Percentiles rank a stretch among this genome's conserved stretches.
phyloP scores from a whole-genome alignment of 2,113 vertebrate species.

The Hemiprocne comata region DNA sequence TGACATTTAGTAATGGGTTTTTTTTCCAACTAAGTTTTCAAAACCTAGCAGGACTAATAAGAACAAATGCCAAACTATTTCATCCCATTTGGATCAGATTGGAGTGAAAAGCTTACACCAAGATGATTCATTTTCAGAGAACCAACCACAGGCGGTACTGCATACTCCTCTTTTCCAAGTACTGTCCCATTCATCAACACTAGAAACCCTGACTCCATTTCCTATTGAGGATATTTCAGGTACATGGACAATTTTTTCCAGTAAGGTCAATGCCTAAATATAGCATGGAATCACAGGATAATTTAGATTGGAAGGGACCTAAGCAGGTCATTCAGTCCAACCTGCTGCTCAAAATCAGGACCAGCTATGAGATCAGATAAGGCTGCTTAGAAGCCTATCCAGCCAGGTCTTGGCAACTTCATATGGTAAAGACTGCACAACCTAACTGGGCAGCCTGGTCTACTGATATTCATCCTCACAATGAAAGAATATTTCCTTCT shows the following conservation, averaged over 20 bases:
- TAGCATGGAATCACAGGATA: not conserved
- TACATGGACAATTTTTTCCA: not conserved
- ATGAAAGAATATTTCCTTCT: not conserved
- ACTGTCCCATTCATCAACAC: not conserved
- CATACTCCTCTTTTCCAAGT: not conserved
- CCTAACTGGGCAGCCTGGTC: not conserved
- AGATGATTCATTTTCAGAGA: not conserved
- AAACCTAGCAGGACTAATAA: not conserved
- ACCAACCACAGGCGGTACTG: not conserved
- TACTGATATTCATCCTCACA: rapidly evolving
- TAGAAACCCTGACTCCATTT: not conserved
- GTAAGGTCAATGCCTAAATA: not conserved
- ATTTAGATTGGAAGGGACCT: not conserved
- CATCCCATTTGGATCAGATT: not conserved
- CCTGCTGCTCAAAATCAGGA: not conserved
- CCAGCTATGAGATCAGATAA: not conserved
- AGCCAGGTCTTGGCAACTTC: not conserved
- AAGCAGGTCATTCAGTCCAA: not conserved
- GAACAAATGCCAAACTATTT: constrained; percentile 2
- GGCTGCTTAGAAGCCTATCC: not conserved
- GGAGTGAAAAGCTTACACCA: not conserved
- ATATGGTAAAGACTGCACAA: not conserved
- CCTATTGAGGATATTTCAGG: not conserved
- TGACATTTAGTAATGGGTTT: not conserved
- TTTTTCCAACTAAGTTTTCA: not conserved